Conservation (phyloP, 30 jellyfish, hydroid and myxozoan species). For the Mastigias papua region DNA sequence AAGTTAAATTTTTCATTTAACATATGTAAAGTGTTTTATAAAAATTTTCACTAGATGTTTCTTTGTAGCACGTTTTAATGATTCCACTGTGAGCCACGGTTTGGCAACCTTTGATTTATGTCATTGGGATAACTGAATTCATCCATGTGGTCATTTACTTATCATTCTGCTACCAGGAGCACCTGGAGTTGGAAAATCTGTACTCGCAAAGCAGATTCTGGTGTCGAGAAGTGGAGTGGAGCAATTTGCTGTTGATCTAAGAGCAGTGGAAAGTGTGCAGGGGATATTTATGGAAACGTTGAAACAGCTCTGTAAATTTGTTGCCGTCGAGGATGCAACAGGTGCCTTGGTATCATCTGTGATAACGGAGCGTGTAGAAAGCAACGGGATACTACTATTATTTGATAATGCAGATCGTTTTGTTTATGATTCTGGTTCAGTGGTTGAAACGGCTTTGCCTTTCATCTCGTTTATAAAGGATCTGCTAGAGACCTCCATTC, state of each 20-base stretch:
- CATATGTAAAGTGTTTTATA: too few relatives aligned
- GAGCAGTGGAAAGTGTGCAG: constrained; percentile 26
- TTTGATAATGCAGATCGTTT: constrained; percentile 70
- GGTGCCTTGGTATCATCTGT: constrained; percentile 1
- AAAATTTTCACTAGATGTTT: too few relatives aligned
- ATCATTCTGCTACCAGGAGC: too few relatives aligned
- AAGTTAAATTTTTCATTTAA: too few relatives aligned
- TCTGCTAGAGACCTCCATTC: not conserved
- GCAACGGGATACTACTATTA: not conserved
- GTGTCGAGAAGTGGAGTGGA: constrained; percentile 6
- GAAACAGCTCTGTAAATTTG: constrained; percentile 17
- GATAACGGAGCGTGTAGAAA: not conserved
- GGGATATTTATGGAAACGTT: constrained; percentile 39
- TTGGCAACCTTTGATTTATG: too few relatives aligned
- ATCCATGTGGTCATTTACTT: too few relatives aligned
- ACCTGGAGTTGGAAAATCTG: constrained; percentile 67
- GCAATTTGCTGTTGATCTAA: constrained; percentile 21
- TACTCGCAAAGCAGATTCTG: constrained; percentile 24
- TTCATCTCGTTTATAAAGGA: constrained; percentile 24
- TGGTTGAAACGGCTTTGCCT: constrained; percentile 12
- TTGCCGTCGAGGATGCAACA: constrained; percentile 60
- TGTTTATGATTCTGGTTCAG: constrained; percentile 30
- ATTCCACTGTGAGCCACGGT: too few relatives aligned
- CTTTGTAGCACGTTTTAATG: too few relatives aligned
- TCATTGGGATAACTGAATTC: too few relatives aligned